phyloP scores from a whole-genome alignment of 2,797 vertebrate species.

The Clarias laeviceps region DNA sequence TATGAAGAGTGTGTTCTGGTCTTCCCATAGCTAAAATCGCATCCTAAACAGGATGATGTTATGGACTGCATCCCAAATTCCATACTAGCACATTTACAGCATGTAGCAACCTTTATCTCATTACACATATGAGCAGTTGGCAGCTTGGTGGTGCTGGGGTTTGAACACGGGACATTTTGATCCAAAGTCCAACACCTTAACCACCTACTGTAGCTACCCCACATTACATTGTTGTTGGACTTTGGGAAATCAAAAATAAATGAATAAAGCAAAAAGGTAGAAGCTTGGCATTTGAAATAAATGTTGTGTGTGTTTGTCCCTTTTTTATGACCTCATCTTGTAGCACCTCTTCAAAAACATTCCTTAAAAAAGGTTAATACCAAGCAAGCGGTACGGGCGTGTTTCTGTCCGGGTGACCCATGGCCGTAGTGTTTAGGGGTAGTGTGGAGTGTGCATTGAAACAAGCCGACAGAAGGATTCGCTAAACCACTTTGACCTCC shows the following conservation, averaged over 20 bases:
- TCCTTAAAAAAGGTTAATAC: neutral
- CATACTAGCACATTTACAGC: neutral
- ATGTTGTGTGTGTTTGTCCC: neutral
- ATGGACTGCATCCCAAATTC: neutral
- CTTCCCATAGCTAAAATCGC: neutral
- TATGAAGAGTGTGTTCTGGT: neutral
- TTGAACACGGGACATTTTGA: no score
- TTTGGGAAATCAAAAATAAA: neutral
- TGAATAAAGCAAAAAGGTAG: neutral
- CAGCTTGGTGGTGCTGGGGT: no score
- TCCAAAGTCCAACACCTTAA: no score
- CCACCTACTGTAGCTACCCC: no score
- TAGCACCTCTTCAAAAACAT: neutral
- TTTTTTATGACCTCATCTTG: neutral
- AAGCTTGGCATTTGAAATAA: neutral
- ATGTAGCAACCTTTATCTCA: no score
- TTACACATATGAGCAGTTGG: no score
- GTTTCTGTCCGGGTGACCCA: conserved; percentile 35
- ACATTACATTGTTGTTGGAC: no score
- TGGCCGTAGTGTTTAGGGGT: conserved; percentile 43
- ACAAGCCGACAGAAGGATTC: conserved; percentile 61
- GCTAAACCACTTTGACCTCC: conserved; percentile 68
- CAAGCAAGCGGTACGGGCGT: conserved; percentile 28
- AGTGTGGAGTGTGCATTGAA: conserved; percentile 25
- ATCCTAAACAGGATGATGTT: neutral